These are phyloP conservation scores for Lithophane ornitopus DNA, from an alignment of 2,888 invertebrate genomes.

Conservation along the genomic window DNA sequence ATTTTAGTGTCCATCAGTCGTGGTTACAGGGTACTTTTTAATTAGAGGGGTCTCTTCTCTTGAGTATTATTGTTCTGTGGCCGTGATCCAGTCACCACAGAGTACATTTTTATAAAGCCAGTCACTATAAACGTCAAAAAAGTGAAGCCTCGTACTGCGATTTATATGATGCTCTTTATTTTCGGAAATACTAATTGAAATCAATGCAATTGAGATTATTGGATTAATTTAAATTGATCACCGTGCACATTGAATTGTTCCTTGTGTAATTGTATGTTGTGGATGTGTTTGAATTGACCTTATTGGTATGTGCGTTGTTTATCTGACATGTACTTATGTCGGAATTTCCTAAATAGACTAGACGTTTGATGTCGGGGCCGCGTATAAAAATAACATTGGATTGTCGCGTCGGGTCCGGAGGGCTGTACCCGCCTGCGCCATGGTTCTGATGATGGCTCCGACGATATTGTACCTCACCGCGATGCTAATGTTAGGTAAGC, in stretches of 20 bases:
- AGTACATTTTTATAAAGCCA: too few species aligned
- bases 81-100: too few species aligned
- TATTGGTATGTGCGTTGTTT: constrained; percentile 85
- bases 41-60: too few species aligned
- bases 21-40: too few species aligned
- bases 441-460: constrained; percentile 76
- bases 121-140: constrained; percentile 66
- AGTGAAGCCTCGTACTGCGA: constrained; percentile 61
- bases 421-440: constrained; percentile 78
- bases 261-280: constrained; percentile 58
- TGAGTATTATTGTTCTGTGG: too few species aligned
- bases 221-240: constrained; percentile 64
- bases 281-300: constrained; percentile 65
- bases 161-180: constrained; percentile 68
- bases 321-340: constrained; percentile 83
- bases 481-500: constrained; percentile 81
- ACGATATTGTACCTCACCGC: constrained; percentile 71
- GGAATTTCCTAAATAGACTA: constrained; percentile 88
- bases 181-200: constrained; percentile 74
- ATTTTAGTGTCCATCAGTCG: constrained; percentile 10
- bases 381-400: constrained; percentile 89
- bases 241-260: constrained; percentile 50
- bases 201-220: constrained; percentile 69
- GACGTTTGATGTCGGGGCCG: constrained; percentile 88
- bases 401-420: constrained; percentile 81